phyloP scores from a whole-genome alignment of 2,797 vertebrate genomes.

The Brotula barbata region DNA sequence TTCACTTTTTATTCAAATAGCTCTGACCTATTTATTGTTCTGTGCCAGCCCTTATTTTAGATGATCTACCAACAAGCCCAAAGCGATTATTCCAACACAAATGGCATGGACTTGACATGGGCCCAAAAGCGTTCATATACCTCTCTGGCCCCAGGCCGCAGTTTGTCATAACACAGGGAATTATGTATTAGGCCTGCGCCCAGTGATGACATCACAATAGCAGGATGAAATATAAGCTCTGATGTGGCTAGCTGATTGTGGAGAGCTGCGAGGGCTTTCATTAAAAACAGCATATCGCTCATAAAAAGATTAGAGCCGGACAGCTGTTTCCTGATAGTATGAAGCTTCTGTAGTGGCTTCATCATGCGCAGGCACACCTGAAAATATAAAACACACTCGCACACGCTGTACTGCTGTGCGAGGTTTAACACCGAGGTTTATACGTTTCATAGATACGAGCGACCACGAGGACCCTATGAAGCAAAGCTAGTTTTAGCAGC shows the following conservation, averaged over 20 bases:
- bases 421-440: constrained; percentile 2
- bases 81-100: constrained; percentile 77
- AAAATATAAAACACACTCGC: constrained; percentile 60
- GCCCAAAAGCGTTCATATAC: constrained; percentile 78
- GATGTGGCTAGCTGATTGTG: constrained; percentile 83
- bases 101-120: constrained; percentile 76
- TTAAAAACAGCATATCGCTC: constrained; percentile 86
- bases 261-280: constrained; percentile 83
- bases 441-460: no score
- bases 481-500: no score
- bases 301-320: constrained; percentile 85
- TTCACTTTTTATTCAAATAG: constrained; percentile 72
- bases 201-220: constrained; percentile 84
- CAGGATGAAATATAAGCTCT: constrained; percentile 85
- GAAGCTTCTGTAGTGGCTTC: constrained; percentile 75
- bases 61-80: constrained; percentile 68
- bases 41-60: constrained; percentile 68
- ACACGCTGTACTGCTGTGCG: constrained; percentile 26
- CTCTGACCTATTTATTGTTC: constrained; percentile 71
- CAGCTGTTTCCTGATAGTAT: constrained; percentile 78
- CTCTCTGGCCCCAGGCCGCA: constrained; percentile 72
- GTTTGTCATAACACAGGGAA: constrained; percentile 85
- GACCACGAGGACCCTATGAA: no score
- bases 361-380: constrained; percentile 71
- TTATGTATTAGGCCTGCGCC: constrained; percentile 82